Evolutionary conservation across 1,140 invertebrate species (phyloP).

Genomic region (Parapsyche elsis): DNA sequence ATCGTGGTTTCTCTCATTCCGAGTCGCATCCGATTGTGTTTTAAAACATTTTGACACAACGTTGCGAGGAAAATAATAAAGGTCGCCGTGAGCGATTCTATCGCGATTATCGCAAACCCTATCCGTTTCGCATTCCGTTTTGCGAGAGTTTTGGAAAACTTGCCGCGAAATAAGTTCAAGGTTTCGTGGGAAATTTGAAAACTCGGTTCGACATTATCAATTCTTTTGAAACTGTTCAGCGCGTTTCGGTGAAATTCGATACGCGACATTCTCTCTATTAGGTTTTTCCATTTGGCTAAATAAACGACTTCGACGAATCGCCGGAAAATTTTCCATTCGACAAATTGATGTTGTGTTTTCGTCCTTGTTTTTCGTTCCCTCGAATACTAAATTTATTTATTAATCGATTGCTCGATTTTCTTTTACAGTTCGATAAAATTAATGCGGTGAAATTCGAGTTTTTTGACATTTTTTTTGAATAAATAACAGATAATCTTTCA

Average conservation of each 20-base stretch:
- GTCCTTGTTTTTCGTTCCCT: no score
- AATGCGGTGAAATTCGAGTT: no score
- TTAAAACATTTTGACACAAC: neutral
- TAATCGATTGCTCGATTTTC: no score
- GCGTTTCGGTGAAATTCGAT: neutral
- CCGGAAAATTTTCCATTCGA: neutral
- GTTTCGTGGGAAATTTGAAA: neutral
- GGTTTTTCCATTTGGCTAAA: neutral
- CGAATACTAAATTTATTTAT: no score
- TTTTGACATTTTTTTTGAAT: no score
- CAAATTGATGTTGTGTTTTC: slow-evolving; percentile 8
- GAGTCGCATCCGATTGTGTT: neutral
- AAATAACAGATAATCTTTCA: no score
- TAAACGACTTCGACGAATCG: neutral
- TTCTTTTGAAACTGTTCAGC: slow-evolving; percentile 17
- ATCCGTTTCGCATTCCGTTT: neutral
- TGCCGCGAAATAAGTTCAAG: slow-evolving; percentile 14
- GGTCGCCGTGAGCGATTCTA: neutral
- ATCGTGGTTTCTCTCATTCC: neutral
- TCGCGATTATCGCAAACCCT: neutral
- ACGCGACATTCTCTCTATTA: neutral
- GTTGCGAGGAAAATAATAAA: neutral
- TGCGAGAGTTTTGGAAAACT: neutral
- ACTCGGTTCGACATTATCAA: neutral
- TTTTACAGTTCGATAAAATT: no score